Percentiles rank a stretch among this genome's conserved stretches.
Evolutionary conservation across 2,888 invertebrate species (phyloP).

Genomic region (Tryphoninae sp.): DNA sequence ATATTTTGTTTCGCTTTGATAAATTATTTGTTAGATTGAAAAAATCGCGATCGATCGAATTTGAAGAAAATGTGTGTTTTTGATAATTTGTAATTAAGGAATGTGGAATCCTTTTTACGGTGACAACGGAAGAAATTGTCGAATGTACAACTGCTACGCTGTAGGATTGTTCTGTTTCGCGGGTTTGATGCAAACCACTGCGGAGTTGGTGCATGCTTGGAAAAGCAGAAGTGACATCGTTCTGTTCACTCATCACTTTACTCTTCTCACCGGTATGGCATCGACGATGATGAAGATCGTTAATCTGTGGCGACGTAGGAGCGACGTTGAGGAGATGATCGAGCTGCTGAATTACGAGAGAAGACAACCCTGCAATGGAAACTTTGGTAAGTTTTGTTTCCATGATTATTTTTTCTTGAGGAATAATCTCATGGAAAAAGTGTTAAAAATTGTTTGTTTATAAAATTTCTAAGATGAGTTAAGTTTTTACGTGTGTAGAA

Average conservation of each 20-base stretch:
- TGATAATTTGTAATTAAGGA: conserved; percentile 25
- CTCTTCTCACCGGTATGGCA: conserved; percentile 50
- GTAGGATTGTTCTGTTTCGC: conserved; percentile 52
- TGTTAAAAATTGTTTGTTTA: background rate
- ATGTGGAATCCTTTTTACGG: conserved; percentile 55
- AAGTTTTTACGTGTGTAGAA: background rate
- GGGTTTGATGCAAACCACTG: conserved; percentile 49
- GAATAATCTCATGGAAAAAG: background rate
- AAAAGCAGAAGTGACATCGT: conserved; percentile 43
- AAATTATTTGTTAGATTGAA: background rate
- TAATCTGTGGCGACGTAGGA: conserved; percentile 44
- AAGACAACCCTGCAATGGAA: conserved; percentile 53
- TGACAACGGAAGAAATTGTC: background rate
- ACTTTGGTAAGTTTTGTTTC: conserved; percentile 48
- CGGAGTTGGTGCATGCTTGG: conserved; percentile 48
- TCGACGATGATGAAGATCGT: conserved; percentile 54
- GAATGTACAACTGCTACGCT: conserved; percentile 48
- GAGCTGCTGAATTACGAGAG: conserved; percentile 59
- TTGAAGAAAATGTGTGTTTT: conserved; percentile 12
- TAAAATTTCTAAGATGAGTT: background rate
- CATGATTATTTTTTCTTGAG: background rate
- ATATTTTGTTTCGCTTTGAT: background rate
- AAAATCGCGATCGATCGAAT: background rate
- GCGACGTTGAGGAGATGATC: conserved; percentile 36
- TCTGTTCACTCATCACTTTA: conserved; percentile 53